Base-by-base conservation (phyloP, 2,888 invertebrate species). In the Eupithecia exiguata region DNA sequence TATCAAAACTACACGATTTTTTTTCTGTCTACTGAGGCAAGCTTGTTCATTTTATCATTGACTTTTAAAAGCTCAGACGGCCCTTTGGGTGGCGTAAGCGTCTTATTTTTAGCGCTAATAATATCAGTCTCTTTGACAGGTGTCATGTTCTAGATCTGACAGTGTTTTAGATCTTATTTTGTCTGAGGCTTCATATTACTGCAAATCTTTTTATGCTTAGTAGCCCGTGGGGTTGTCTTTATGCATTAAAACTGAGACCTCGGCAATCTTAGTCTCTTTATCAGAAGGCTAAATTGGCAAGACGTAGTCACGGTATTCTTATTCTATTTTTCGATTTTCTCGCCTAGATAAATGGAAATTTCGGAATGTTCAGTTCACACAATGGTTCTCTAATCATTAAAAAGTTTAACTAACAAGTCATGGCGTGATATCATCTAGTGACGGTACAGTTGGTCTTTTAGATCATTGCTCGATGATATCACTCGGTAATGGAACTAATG, bases 91-190 rank as follows among this genome's bases (percentile, higher is more conserved):
- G 0, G 5, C 2, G 5, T 14, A 18, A 18, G 62, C 62, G 30
- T 35, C 21, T 46, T 70, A 70, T 63, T 70, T 63, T 70, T n/a
- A 69, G 35, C 10, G n/a, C 70, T 63, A 70, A 70, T 70, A 70
- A 30, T 18, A 43, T 7, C 46, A 12, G 38, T 68, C 46, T 49
- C 18, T 69, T 71, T 74, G 74, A 69, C 74, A 74, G 66, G 10
- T 69, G 71, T 71, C 69, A 69, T 63, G 43, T 61, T 69, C 14
- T 36, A n/a, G 25, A 43, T 66, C 66, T 66, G 65, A 74, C 69
- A 74, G 43, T 46, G 35, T 21, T 53, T 72, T 46, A n/a, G 49
- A 43, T 72, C 30, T 63, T 62, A 25, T 63, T 63, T 62, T 16
- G 21, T 70, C 21, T 62, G 40, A 25, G 40, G 43, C 10, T 53